Evolutionary conservation across 1,140 invertebrate species (phyloP).

Genomic region (Lysiphlebus fabarum): DNA sequence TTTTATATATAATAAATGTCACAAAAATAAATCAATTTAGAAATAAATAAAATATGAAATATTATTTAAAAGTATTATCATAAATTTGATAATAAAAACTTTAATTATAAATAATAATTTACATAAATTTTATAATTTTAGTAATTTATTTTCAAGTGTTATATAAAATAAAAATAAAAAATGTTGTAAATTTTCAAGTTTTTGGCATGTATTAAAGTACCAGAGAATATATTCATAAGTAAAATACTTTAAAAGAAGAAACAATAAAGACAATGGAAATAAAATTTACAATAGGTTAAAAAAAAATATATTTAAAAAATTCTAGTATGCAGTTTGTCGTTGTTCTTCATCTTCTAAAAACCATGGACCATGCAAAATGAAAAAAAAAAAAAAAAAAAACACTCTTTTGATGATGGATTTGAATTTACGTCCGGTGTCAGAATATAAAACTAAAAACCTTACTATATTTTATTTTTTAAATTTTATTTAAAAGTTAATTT

Average conservation of each 20-base stretch:
- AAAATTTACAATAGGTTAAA: constrained; percentile 17
- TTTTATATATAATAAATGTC: neutral
- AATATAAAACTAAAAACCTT: too few species aligned
- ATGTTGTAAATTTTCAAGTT: constrained; percentile 15
- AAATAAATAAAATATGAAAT: neutral
- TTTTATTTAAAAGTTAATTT: too few species aligned
- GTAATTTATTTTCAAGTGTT: neutral
- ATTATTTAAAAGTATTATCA: neutral
- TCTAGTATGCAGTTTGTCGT: too few species aligned
- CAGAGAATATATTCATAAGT: too few species aligned
- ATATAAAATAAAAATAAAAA: neutral
- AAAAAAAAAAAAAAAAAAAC: too few species aligned
- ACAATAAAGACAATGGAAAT: constrained; percentile 21
- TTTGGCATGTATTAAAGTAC: constrained; percentile 15
- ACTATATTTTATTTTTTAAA: too few species aligned
- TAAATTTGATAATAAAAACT: constrained; percentile 2
- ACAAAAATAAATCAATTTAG: too few species aligned
- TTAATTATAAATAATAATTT: neutral
- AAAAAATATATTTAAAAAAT: neutral
- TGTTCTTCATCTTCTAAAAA: too few species aligned
- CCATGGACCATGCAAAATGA: too few species aligned
- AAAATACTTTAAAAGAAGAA: constrained; percentile 6
- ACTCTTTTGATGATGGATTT: too few species aligned
- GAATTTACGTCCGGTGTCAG: too few species aligned
- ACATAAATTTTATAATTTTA: neutral